These are phyloP conservation scores for Tachina fera DNA, from an alignment of 2,888 invertebrate genomes.

Conservation along the genomic window DNA sequence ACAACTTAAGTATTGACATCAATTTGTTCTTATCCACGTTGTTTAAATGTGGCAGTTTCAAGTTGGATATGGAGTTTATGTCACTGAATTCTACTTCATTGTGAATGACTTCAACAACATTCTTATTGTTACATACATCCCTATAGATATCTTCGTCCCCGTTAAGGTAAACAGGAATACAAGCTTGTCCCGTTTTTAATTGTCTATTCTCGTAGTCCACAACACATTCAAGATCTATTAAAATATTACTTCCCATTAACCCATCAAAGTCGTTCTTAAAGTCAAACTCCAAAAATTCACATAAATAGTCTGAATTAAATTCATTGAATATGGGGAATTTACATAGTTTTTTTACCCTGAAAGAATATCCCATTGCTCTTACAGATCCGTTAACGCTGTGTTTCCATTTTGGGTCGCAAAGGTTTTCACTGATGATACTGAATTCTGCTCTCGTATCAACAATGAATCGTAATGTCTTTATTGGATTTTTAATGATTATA, in stretches of 20 bases:
- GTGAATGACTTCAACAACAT: conserved; percentile 15
- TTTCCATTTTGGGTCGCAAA: conserved; percentile 59
- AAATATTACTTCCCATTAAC: conserved; percentile 36
- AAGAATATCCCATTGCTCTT: not conserved
- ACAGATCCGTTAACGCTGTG: not conserved
- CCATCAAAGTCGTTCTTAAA: conserved; percentile 11
- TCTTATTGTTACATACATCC: not conserved
- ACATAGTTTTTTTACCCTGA: conserved; percentile 29
- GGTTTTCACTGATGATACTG: conserved; percentile 60
- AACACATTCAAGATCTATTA: not conserved
- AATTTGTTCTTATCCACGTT: no score
- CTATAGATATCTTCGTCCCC: conserved; percentile 22
- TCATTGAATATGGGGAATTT: conserved; percentile 16
- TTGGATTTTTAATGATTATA: conserved; percentile 20
- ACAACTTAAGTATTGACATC: not conserved
- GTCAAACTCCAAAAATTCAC: conserved; percentile 25
- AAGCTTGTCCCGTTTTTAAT: not conserved
- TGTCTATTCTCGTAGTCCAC: conserved; percentile 23
- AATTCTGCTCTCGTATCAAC: conserved; percentile 70
- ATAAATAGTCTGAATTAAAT: conserved; percentile 5
- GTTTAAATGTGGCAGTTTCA: conserved; percentile 16
- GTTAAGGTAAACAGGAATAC: conserved; percentile 34
- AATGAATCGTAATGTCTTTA: conserved; percentile 57
- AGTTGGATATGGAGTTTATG: not conserved
- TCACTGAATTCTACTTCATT: conserved; percentile 34